Evolutionary conservation across 2,888 invertebrate species (phyloP), one percentile per base, ranked within the genome.

Genomic region (Lasioglossum zephyrum): DNA sequence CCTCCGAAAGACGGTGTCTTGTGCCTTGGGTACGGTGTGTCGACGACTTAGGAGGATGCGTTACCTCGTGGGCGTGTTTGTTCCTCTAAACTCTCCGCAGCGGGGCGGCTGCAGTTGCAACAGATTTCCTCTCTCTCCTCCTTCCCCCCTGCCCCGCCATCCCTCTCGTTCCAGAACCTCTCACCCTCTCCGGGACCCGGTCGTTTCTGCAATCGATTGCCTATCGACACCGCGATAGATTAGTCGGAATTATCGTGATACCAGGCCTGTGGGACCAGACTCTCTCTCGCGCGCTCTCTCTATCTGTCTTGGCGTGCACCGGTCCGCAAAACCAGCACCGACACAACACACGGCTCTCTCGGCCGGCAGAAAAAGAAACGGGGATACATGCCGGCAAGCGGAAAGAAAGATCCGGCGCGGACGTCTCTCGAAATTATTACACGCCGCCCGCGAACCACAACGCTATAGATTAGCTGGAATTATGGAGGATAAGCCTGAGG

Each of bases 61-160:
- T 90, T 87, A 85, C 88, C 87, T 85, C 90, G 91, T 89, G 89
- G 91, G 90, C 91, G 91, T 91, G 88, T 89, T 89, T 94, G 92
- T 93, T 93, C 92, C 91, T 90, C 94, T 92, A 93, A 94, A 94
- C 92, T 93, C 91, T 92, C 91, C 92, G 84, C 93, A 92, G 93
- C 92, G 91, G 92, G 93, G 89, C 87, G 92, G 91, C 91, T 89
- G 91, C 90, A 87, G 91, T 89, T 91, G 91, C 88, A 90, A 82
- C 83, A 70, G 77, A 79, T 79, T 74, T 73, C 78, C 77, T 41
- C 82, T 53, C 22, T 53, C 53, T n/a, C 22, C 73, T 63, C 41
- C 69, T 16, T 16, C 31, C 70, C 57, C 49, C 13, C 79, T 75
- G n/a, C 39, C n/a, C 60, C 53, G 49, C 13, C n/a, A 16, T 66